A percentile compares a stretch with the other conserved stretches of the same genome.
These are phyloP conservation scores for Salvelinus alpinus DNA, from an alignment of 2,113 vertebrate species.

Conservation along the genomic window DNA sequence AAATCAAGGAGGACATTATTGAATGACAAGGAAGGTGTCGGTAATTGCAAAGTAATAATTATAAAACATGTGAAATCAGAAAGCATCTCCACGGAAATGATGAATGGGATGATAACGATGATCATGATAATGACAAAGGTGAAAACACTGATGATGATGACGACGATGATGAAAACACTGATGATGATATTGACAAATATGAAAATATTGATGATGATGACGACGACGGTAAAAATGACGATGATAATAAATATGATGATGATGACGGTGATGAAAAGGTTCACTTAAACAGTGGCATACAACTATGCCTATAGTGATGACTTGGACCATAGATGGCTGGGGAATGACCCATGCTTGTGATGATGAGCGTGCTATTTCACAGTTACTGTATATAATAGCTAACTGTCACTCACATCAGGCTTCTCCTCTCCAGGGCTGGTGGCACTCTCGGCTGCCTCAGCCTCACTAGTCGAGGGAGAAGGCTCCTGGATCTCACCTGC, in stretches of 20 bases:
- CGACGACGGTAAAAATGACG: background rate
- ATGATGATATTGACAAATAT: constrained; percentile 5
- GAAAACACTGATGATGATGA: constrained; percentile 10
- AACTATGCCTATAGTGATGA: background rate
- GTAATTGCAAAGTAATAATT: background rate
- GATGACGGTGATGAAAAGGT: background rate
- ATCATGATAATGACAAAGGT: constrained; percentile 4
- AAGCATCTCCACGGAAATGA: background rate
- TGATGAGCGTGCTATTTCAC: background rate
- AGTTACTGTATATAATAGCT: background rate
- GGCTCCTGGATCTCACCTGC: constrained; percentile 16
- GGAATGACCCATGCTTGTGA: background rate
- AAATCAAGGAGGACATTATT: background rate
- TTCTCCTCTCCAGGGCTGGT: constrained; percentile 66
- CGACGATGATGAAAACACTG: constrained; percentile 4
- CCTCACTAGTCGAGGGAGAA: constrained; percentile 14
- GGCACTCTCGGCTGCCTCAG: constrained; percentile 14
- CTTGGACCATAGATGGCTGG: background rate
- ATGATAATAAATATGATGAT: constrained; percentile 10
- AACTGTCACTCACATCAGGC: constrained; percentile 79
- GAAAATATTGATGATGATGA: constrained; percentile 7
- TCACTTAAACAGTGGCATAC: background rate
- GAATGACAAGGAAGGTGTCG: background rate
- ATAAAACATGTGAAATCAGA: background rate
- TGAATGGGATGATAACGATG: constrained; percentile 2